phyloP scores from a whole-genome alignment of 1,140 invertebrate genomes.

The Steinernema khuongi region DNA sequence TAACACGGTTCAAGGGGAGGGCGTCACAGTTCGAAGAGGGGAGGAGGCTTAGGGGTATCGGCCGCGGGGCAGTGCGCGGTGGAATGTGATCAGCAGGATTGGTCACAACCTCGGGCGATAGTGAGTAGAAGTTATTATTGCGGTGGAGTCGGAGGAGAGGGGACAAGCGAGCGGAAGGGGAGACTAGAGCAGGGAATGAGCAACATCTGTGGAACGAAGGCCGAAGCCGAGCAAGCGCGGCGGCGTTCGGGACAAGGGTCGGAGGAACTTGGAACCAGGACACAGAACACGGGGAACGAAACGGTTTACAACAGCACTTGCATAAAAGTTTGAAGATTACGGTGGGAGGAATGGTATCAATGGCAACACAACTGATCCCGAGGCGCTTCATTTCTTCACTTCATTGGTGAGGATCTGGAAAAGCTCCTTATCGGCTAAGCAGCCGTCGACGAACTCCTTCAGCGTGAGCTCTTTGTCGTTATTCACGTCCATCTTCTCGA shows the following conservation, averaged over 20 bases:
- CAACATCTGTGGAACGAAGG: background rate
- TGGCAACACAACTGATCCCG: conserved; percentile 1
- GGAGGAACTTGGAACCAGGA: background rate
- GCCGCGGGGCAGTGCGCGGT: conserved; percentile 15
- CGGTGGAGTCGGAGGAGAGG: background rate
- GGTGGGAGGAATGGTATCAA: background rate
- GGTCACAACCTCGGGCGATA: conserved; percentile 16
- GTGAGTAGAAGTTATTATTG: conserved; percentile 4
- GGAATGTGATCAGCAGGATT: conserved; percentile 5
- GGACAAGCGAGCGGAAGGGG: background rate
- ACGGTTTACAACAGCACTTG: background rate
- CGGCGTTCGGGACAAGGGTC: background rate
- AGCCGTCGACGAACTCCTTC: conserved; percentile 97
- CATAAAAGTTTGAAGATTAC: conserved; percentile 9
- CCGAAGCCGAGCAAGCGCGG: background rate
- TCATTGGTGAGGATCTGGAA: conserved; percentile 59
- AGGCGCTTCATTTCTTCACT: conserved; percentile 37
- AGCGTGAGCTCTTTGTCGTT: conserved; percentile 94
- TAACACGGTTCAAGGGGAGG: background rate
- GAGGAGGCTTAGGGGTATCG: background rate
- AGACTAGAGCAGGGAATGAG: conserved; percentile 15
- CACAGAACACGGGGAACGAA: background rate
- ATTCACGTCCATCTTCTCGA: conserved; percentile 98
- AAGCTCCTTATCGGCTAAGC: conserved; percentile 77
- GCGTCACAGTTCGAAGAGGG: background rate